Conservation (phyloP, 2,888 invertebrate species). For the Eudemis profundana region DNA sequence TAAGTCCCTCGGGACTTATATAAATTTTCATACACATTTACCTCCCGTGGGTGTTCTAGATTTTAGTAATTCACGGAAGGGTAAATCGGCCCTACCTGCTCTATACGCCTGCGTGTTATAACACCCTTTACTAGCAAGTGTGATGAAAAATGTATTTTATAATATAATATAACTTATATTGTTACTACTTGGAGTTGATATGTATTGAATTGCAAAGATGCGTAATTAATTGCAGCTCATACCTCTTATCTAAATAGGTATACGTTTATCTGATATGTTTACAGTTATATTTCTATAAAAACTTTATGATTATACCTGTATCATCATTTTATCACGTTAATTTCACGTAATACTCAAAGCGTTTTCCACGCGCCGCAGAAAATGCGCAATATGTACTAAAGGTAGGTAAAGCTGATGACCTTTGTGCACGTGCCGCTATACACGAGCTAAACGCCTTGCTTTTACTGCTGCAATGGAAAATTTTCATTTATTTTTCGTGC, state of each 20-base stretch:
- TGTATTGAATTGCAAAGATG: conserved; percentile 1
- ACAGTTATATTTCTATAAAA: conserved; percentile 21
- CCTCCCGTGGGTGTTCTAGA: no score
- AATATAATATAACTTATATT: no score
- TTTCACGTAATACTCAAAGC: conserved; percentile 3
- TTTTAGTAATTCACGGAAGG: no score
- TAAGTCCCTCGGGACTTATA: no score
- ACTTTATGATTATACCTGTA: conserved; percentile 23
- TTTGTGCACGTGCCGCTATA: conserved; percentile 63
- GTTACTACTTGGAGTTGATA: no score
- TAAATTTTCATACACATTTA: no score
- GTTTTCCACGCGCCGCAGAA: conserved; percentile 24
- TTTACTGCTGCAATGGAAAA: conserved; percentile 69
- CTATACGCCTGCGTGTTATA: no score
- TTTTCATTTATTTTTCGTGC: conserved; percentile 74
- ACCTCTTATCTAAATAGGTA: conserved; percentile 19
- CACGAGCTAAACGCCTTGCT: conserved; percentile 58
- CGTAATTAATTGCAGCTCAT: not conserved
- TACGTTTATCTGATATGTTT: conserved; percentile 21
- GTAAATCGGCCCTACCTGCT: no score
- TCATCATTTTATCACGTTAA: conserved; percentile 30
- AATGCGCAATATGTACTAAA: conserved; percentile 8
- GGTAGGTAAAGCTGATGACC: conserved; percentile 25
- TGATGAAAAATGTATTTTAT: no score
- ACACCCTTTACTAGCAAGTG: no score